Conservation (phyloP, 2,113 vertebrate genomes). For the Perca fluviatilis region DNA sequence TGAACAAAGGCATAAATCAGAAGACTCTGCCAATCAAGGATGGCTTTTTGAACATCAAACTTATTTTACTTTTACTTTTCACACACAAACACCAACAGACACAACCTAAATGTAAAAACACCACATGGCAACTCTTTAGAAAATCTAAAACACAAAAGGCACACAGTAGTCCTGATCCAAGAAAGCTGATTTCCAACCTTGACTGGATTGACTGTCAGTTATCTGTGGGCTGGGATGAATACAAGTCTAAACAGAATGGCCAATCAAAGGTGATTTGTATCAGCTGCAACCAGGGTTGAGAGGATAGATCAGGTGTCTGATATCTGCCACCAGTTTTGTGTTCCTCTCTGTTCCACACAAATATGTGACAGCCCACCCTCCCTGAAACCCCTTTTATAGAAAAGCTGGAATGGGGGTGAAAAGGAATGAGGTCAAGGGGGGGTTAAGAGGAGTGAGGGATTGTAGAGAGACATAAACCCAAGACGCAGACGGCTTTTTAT, state of each 20-base stretch:
- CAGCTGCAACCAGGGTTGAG: slow-evolving; percentile 51
- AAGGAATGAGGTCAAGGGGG: slow-evolving; percentile 39
- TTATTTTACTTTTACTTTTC: not conserved
- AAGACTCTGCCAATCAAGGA: slow-evolving; percentile 6
- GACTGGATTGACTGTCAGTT: slow-evolving; percentile 21
- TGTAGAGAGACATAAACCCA: slow-evolving; percentile 52
- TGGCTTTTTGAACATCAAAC: not conserved
- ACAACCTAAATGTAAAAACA: not conserved
- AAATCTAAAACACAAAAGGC: slow-evolving; percentile 6
- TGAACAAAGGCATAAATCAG: slow-evolving; percentile 18
- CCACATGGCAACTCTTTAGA: not conserved
- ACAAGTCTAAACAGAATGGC: slow-evolving; percentile 5
- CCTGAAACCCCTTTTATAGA: slow-evolving; percentile 45
- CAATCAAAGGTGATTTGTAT: slow-evolving; percentile 56
- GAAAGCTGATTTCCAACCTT: slow-evolving; percentile 24
- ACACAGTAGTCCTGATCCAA: slow-evolving; percentile 4
- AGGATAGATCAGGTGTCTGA: slow-evolving; percentile 66
- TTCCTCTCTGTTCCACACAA: slow-evolving; percentile 57
- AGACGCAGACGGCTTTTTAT: slow-evolving; percentile 56
- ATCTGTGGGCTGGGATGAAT: slow-evolving; percentile 31
- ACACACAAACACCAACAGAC: not conserved
- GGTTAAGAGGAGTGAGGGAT: slow-evolving; percentile 43
- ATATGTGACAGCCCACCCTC: slow-evolving; percentile 37
- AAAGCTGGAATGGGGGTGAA: slow-evolving; percentile 42
- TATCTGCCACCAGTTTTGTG: slow-evolving; percentile 52